Percentiles rank a stretch among this genome's conserved stretches.
Evolutionary conservation across 2,888 invertebrate genomes (phyloP).

Genomic region (Globia sparganii): DNA sequence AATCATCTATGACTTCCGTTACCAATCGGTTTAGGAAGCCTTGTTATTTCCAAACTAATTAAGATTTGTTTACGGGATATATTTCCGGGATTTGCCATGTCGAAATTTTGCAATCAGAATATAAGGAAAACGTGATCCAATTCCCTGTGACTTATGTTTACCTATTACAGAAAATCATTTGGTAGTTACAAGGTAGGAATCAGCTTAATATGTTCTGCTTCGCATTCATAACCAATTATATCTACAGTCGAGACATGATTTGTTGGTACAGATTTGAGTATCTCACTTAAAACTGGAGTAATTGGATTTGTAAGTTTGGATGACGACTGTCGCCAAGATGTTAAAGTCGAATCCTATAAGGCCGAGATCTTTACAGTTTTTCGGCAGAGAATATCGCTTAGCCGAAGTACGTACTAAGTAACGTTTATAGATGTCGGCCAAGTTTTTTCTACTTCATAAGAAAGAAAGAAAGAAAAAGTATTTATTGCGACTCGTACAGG

Average conservation of each 20-base stretch:
- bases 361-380: not conserved
- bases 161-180: constrained; percentile 24
- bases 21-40: constrained; percentile 37
- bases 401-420: no score
- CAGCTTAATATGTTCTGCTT: not conserved
- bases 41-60: constrained; percentile 46
- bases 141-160: constrained; percentile 42
- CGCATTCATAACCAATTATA: not conserved
- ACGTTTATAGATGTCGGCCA: no score
- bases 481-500: no score
- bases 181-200: constrained; percentile 14
- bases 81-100: constrained; percentile 18
- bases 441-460: not conserved
- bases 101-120: constrained; percentile 52
- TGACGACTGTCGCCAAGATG: not conserved
- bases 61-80: constrained; percentile 45
- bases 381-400: no score
- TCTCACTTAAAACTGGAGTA: not conserved
- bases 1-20: constrained; percentile 8
- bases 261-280: not conserved
- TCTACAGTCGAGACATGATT: not conserved
- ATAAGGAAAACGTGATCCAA: constrained; percentile 56
- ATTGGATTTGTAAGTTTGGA: not conserved
- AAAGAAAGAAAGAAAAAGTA: no score
- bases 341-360: not conserved